These are phyloP conservation scores for Branchinecta sandiegonensis DNA, from an alignment of 2,888 invertebrate genomes.

Conservation along the genomic window DNA sequence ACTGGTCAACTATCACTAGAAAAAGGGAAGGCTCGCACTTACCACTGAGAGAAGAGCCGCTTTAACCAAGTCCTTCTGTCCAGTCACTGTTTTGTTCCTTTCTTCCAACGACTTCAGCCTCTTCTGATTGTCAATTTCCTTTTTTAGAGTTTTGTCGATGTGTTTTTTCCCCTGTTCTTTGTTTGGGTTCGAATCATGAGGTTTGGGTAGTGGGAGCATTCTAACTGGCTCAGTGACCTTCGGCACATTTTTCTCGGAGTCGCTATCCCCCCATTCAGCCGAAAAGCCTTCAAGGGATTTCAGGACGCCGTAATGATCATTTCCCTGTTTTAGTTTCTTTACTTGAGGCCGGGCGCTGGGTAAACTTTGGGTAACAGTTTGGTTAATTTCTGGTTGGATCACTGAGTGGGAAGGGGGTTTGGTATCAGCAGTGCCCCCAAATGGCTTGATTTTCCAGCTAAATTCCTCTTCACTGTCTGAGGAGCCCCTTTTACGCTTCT, in stretches of 20 bases:
- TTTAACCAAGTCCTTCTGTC: background rate
- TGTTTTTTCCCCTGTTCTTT: background rate
- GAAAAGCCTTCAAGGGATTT: background rate
- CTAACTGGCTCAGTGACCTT: too few species aligned
- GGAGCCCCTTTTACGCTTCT: conserved; percentile 1
- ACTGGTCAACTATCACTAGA: too few species aligned
- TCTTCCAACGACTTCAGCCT: conserved; percentile 1
- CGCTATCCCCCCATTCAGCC: background rate
- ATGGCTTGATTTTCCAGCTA: conserved; percentile 12
- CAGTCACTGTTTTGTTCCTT: background rate
- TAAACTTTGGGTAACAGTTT: background rate
- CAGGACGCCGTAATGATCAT: background rate
- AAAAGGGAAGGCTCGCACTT: background rate
- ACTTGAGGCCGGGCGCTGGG: background rate
- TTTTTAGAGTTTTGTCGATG: background rate
- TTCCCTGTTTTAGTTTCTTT: background rate
- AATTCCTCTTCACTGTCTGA: conserved; percentile 3
- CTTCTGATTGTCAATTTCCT: conserved; percentile 8
- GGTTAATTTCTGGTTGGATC: background rate
- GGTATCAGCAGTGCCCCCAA: background rate
- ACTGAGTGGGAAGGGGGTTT: background rate
- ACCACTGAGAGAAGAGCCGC: background rate
- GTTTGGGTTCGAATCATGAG: background rate
- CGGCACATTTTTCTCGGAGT: background rate
- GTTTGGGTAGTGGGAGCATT: background rate